Conservation (phyloP, 2,888 invertebrate genomes). For the Caradrina kadenii region DNA sequence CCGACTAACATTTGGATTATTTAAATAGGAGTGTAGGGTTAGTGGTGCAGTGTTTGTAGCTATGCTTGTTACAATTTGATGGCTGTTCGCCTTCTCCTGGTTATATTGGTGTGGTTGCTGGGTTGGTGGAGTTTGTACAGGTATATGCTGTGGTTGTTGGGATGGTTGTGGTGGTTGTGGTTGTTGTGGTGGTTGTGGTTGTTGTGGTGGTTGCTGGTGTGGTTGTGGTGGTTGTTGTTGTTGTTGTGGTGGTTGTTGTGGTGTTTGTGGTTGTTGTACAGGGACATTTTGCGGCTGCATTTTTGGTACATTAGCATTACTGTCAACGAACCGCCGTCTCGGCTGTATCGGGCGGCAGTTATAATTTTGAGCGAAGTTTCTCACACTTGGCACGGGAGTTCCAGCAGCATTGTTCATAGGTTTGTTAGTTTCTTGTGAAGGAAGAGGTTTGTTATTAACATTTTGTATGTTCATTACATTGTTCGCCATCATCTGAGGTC, state of each 20-base stretch:
- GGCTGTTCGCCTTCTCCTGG: slow-evolving; percentile 41
- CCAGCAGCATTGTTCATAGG: slow-evolving; percentile 31
- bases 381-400: slow-evolving; percentile 47
- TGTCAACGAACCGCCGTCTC: slow-evolving; percentile 67
- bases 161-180: no score
- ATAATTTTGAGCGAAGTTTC: slow-evolving; percentile 67
- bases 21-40: slow-evolving; percentile 30
- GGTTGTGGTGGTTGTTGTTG: no score
- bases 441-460: slow-evolving; percentile 41
- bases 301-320: slow-evolving; percentile 42
- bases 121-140: slow-evolving; percentile 46
- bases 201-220: no score
- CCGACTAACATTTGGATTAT: slow-evolving; percentile 65
- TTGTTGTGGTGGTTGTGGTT: no score
- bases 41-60: slow-evolving; percentile 30
- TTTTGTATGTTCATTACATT: slow-evolving; percentile 53
- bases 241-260: no score
- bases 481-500: slow-evolving; percentile 44
- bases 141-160: slow-evolving; percentile 36
- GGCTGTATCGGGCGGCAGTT: slow-evolving; percentile 79
- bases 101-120: slow-evolving; percentile 45
- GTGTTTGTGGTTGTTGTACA: slow-evolving; percentile 1
- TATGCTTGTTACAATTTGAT: slow-evolving; percentile 41
- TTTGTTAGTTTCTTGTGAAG: slow-evolving; percentile 43
- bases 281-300: slow-evolving; percentile 20